Evolutionary conservation across 92 coral and sea anemone genomes (phyloP).

Genomic region (Phenganax subtilis): DNA sequence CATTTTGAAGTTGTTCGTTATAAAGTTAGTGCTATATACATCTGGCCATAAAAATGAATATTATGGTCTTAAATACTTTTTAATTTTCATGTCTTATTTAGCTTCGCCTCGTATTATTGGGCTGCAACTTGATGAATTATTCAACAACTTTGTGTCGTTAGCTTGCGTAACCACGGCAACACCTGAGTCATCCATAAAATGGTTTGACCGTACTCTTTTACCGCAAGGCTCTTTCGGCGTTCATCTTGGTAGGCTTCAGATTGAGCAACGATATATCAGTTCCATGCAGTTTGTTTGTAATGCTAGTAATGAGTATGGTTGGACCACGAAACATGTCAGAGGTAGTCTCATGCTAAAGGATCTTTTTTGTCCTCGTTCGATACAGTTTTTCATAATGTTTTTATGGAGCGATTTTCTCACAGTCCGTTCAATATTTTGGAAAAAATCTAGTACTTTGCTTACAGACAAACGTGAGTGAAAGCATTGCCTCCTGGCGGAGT

Average conservation of each 20-base stretch:
- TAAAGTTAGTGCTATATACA: no score
- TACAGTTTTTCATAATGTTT: background rate
- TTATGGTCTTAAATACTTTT: background rate
- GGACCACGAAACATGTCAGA: slow-evolving; percentile 55
- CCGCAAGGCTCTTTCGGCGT: slow-evolving; percentile 59
- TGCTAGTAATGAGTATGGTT: slow-evolving; percentile 64
- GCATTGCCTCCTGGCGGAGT: no score
- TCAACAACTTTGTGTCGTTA: slow-evolving; percentile 38
- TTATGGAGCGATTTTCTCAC: no score
- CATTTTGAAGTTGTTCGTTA: no score
- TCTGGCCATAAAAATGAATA: slow-evolving; percentile 2
- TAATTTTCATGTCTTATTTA: slow-evolving; percentile 23
- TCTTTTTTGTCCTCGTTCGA: background rate
- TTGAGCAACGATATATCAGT: slow-evolving; percentile 50
- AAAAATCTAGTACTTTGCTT: no score
- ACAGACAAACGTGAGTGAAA: no score
- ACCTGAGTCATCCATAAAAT: slow-evolving; percentile 60
- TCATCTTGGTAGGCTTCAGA: slow-evolving; percentile 44
- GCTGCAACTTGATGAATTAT: slow-evolving; percentile 34
- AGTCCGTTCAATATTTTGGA: no score
- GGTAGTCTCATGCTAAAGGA: slow-evolving; percentile 43
- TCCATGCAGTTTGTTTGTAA: slow-evolving; percentile 61
- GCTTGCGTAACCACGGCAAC: slow-evolving; percentile 62
- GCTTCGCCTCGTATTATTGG: slow-evolving; percentile 56
- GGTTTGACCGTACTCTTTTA: slow-evolving; percentile 57